Percentiles rank a stretch among this genome's conserved stretches.
phyloP scores from a whole-genome alignment of 1,140 invertebrate genomes.

The Harlomillsia oculata region DNA sequence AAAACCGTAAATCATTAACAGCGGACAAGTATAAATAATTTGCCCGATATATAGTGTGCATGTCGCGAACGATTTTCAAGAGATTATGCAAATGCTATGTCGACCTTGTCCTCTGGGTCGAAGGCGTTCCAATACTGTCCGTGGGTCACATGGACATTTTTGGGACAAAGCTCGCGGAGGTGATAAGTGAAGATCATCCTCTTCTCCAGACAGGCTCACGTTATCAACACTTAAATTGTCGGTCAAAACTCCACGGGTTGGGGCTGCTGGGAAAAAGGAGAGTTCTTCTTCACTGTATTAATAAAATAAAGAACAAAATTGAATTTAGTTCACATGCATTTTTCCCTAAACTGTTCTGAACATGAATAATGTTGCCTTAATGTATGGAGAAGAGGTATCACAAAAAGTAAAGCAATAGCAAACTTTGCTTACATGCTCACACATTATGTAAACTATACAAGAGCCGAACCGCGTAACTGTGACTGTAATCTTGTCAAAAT shows the following conservation, averaged over 20 bases:
- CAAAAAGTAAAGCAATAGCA: no score
- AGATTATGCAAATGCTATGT: not conserved
- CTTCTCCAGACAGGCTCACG: conserved; percentile 28
- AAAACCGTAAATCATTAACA: no score
- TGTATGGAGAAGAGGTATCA: no score
- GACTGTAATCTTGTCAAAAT: no score
- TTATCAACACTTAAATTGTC: conserved; percentile 34
- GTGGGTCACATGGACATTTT: conserved; percentile 28
- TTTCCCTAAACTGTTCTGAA: no score
- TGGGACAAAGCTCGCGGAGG: not conserved
- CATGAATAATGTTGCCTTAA: no score
- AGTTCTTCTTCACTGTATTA: conserved; percentile 30
- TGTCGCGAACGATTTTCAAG: not conserved
- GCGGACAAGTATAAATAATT: no score
- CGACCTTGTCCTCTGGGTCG: not conserved
- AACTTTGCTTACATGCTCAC: no score
- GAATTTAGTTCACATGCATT: no score
- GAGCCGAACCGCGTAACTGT: no score
- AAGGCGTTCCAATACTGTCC: conserved; percentile 3
- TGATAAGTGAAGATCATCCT: conserved; percentile 29
- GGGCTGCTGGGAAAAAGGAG: conserved; percentile 20
- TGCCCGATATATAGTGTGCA: not conserved
- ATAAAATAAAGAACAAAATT: no score
- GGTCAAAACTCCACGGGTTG: conserved; percentile 17
- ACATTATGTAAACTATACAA: no score